phyloP scores from a whole-genome alignment of 2,113 vertebrate species.

The Benitochromis conjunctus region DNA sequence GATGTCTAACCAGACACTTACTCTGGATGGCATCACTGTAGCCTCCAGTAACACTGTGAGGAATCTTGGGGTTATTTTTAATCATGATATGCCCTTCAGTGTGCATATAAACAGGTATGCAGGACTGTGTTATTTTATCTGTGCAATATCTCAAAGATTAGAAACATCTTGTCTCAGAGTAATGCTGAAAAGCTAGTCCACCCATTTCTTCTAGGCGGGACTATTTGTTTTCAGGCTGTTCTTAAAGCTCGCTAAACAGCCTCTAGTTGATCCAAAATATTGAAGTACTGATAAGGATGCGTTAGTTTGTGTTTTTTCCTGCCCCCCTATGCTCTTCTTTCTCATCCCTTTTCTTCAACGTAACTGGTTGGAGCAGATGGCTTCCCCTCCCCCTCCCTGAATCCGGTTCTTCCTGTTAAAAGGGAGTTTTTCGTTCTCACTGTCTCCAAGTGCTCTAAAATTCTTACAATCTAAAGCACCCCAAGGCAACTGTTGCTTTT shows the following conservation, averaged over 20 bases:
- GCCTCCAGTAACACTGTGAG: neutral
- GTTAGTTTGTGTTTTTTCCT: neutral
- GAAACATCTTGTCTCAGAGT: neutral
- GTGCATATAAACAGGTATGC: neutral
- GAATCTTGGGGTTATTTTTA: neutral
- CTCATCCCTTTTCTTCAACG: neutral
- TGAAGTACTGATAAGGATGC: neutral
- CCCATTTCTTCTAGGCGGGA: neutral
- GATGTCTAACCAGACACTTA: neutral
- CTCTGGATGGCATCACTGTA: neutral
- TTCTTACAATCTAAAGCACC: neutral
- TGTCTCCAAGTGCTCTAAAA: neutral
- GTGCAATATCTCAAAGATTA: neutral
- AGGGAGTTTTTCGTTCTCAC: neutral
- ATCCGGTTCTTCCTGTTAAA: neutral
- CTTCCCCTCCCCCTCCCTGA: neutral
- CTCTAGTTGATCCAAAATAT: neutral
- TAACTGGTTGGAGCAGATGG: neutral
- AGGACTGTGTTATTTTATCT: neutral
- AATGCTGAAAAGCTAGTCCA: neutral
- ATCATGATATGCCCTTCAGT: neutral
- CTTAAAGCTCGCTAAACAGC: rapidly evolving
- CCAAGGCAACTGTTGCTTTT: neutral
- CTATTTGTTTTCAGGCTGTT: neutral
- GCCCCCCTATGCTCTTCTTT: neutral